Conservation (phyloP, 2,113 vertebrate species). For the Ovis canadensis region DNA sequence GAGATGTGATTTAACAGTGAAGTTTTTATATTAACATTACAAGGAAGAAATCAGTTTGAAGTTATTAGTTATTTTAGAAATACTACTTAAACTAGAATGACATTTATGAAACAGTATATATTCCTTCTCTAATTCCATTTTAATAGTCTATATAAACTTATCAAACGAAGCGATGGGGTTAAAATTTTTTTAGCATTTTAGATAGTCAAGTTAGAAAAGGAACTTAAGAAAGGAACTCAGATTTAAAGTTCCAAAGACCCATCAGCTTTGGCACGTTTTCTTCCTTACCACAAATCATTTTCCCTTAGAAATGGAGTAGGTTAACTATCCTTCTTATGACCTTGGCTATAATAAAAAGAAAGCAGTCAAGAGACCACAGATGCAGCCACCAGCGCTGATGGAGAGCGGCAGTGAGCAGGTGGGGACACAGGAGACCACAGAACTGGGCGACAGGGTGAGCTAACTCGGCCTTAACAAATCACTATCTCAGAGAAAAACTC, state of each 20-base stretch:
- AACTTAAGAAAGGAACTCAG: constrained; percentile 4
- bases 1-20: background rate
- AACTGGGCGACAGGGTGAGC: background rate
- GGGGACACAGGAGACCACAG: background rate
- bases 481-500: background rate
- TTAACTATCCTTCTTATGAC: background rate
- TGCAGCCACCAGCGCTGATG: background rate
- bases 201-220: background rate
- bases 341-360: background rate
- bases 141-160: background rate
- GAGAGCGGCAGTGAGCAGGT: background rate
- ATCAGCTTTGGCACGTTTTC: background rate
- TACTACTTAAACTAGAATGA: background rate
- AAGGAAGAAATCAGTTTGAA: background rate
- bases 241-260: background rate
- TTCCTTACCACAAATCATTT: background rate
- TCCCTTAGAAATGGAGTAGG: background rate
- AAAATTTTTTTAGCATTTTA: background rate
- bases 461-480: background rate
- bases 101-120: background rate
- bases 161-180: background rate
- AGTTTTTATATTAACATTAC: background rate
- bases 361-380: background rate
- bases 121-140: background rate
- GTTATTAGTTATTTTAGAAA: constrained; percentile 17